Base-by-base conservation (phyloP, 2,113 vertebrate genomes). In the Sula dactylatra region DNA sequence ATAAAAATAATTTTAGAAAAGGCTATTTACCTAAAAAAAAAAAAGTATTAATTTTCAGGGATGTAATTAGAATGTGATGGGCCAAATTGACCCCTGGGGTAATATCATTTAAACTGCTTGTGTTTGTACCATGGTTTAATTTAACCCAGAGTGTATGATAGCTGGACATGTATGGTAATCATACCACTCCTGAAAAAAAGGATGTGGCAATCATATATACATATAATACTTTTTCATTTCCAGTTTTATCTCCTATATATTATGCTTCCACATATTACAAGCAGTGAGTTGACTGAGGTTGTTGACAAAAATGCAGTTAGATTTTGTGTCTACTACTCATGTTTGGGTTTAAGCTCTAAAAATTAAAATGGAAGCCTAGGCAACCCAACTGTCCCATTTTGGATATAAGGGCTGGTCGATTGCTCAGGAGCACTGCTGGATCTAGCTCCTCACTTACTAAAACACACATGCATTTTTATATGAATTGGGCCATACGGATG, bases 1-100 rank as follows among this genome's bases (percentile, higher is more conserved):
- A 78, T 92, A 64, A 86, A 92, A 79, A 64, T 96, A 69, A 90
- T 93, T 94, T 91, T 93, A 88, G 83, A 94, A 94, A 88, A 90
- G 0, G 24, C 27, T 88, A 22, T 92, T 95, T 93, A 52, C 38
- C 24, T 83, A 58, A 15, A 44, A 66, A 67, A 11, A 42, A 69
- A 42, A 36, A 38, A 2, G 22, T 64, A 92, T 94, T 90, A 74
- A 73, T 91, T 94, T 90, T 93, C 56, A 79, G 42, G 34, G 21
- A 61, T 49, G 31, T 45, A 94, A 55, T 82, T 94, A 80, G 6
- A 31, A 45, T 84, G 31, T 42, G 86, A 91, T 61, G 67, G 42
- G 42, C 59, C 29, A 58, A 80, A 83, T 29, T 93, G 80, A 79
- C 70, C 52, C n/a, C 13, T 72, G 16, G 34, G 15, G 27, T 85